These are phyloP conservation scores for Elanoides forficatus DNA, from an alignment of 2,113 vertebrate species.

Conservation along the genomic window DNA sequence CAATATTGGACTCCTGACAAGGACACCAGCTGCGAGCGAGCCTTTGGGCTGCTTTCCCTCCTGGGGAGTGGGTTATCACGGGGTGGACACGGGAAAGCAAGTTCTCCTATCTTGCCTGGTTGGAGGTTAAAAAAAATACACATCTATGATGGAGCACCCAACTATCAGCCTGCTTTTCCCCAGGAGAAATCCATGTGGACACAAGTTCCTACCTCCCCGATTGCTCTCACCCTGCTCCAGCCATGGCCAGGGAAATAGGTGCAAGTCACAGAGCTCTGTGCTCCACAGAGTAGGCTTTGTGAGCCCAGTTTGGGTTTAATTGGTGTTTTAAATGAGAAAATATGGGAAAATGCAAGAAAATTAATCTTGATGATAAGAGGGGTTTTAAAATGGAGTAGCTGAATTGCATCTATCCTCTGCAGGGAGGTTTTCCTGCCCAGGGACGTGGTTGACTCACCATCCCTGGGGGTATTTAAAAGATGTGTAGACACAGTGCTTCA, in stretches of 20 bases:
- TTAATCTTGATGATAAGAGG: background rate
- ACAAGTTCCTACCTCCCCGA: background rate
- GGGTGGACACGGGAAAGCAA: background rate
- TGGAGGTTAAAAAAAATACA: background rate
- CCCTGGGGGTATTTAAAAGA: background rate
- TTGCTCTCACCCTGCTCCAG: background rate
- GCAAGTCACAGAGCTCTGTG: fast-evolving
- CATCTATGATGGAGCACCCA: background rate
- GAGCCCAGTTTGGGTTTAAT: background rate
- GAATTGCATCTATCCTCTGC: background rate
- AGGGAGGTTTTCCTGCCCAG: background rate
- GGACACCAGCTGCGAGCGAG: background rate
- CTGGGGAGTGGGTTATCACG: fast-evolving
- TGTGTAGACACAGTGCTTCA: fast-evolving
- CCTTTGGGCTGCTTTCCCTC: background rate
- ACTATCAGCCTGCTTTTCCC: background rate
- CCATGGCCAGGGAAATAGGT: background rate
- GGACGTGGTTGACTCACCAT: background rate
- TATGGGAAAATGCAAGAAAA: background rate
- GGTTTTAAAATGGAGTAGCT: background rate
- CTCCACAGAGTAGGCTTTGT: background rate
- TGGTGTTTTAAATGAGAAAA: background rate
- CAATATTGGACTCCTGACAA: conserved; percentile 29
- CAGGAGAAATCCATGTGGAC: background rate
- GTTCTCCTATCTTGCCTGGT: background rate